Evolutionary conservation across 2,888 invertebrate genomes (phyloP).

Genomic region (Quadroppia sp.): DNA sequence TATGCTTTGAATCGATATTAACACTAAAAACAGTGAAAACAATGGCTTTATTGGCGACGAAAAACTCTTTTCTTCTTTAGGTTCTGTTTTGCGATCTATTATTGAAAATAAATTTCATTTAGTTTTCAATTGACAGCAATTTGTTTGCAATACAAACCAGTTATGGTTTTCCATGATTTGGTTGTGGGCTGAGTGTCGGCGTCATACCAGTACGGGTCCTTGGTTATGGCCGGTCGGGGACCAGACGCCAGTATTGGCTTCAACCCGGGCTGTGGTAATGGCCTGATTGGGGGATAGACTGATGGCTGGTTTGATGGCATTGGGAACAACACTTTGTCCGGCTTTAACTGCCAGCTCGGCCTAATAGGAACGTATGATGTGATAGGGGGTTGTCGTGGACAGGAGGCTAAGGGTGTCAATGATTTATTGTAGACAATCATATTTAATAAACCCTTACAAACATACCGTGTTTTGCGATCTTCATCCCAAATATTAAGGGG

Average conservation of each 20-base stretch:
- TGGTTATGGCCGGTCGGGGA: conserved; percentile 39
- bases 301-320: conserved; percentile 22
- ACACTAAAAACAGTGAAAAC: not conserved
- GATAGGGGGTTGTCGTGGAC: conserved; percentile 45
- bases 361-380: conserved; percentile 45
- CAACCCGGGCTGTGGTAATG: not conserved
- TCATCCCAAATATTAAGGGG: conserved; percentile 62
- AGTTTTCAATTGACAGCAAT: not conserved
- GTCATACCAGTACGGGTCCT: conserved; percentile 47
- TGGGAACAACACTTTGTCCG: conserved; percentile 14
- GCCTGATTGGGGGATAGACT: conserved; percentile 17
- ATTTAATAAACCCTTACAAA: conserved; percentile 1
- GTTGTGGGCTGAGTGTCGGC: conserved; percentile 47
- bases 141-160: conserved; percentile 47
- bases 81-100: conserved; percentile 1
- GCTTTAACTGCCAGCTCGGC: conserved; percentile 15
- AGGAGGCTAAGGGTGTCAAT: conserved; percentile 42
- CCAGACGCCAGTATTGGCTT: conserved; percentile 3
- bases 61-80: conserved; percentile 12
- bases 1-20: not conserved
- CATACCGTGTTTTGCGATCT: conserved; percentile 55
- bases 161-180: conserved; percentile 49
- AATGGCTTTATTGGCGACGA: not conserved
- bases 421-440: not conserved
- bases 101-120: not conserved